These are phyloP conservation scores for Anarhynchus alexandrinus DNA, from an alignment of 2,113 vertebrate species.

Conservation along the genomic window DNA sequence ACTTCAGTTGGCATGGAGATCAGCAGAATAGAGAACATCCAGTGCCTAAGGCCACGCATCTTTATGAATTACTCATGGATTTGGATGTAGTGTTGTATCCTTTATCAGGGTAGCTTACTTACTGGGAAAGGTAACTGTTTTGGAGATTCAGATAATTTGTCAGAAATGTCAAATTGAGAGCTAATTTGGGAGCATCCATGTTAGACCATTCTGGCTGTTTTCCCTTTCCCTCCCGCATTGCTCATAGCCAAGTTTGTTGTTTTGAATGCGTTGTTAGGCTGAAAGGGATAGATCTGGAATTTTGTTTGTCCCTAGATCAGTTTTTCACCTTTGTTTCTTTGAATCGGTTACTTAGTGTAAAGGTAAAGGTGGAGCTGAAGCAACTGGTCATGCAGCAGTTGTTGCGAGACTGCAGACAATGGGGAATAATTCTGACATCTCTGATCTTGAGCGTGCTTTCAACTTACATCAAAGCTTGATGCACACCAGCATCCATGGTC, in stretches of 20 bases:
- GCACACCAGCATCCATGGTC: not conserved
- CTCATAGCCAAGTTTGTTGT: not conserved
- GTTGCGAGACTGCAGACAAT: not conserved
- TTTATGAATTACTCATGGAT: not conserved
- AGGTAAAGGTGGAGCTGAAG: not conserved
- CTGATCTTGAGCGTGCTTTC: not conserved
- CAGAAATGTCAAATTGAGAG: rapidly evolving
- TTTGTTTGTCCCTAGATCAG: not conserved
- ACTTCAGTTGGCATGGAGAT: not conserved
- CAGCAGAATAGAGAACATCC: not conserved
- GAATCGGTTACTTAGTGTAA: not conserved
- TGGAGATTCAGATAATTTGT: not conserved
- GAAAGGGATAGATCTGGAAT: not conserved
- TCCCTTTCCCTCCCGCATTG: not conserved
- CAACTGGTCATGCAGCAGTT: not conserved
- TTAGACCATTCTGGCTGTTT: not conserved
- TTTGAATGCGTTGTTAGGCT: not conserved
- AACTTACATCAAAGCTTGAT: not conserved
- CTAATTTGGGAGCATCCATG: not conserved
- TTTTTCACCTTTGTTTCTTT: not conserved
- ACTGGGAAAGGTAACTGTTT: not conserved
- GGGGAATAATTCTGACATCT: constrained; percentile 58
- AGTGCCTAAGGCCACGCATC: not conserved
- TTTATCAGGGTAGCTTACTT: not conserved
- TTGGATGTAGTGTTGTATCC: not conserved